Evolutionary conservation across 2,797 vertebrate genomes (phyloP).

Genomic region (Phrynocephalus vlangalii): DNA sequence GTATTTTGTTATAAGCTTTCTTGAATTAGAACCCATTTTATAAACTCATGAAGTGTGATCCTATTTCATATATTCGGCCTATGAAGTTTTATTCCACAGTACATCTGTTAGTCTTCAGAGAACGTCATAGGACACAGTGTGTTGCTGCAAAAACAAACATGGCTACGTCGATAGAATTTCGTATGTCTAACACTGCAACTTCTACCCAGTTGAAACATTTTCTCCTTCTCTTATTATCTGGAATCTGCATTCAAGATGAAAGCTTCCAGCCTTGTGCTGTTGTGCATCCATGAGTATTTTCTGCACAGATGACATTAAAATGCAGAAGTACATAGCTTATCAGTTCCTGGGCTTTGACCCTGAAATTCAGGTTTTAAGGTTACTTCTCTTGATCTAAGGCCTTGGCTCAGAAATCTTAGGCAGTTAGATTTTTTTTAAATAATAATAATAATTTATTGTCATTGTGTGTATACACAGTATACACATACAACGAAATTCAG

Average conservation of each 20-base stretch:
- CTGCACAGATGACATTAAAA: neutral
- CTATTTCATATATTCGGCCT: neutral
- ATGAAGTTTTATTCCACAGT: neutral
- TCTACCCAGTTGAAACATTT: neutral
- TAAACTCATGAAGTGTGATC: neutral
- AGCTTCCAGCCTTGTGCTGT: neutral
- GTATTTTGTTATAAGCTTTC: too few species aligned
- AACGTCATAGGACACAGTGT: neutral
- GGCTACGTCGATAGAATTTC: neutral
- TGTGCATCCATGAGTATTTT: neutral
- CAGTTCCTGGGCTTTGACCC: too few species aligned
- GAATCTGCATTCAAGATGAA: neutral
- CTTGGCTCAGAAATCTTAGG: too few species aligned
- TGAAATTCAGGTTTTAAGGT: too few species aligned
- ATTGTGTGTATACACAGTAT: too few species aligned
- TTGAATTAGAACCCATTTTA: neutral
- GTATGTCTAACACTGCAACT: neutral
- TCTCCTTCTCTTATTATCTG: neutral
- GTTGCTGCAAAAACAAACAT: neutral
- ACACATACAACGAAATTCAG: too few species aligned
- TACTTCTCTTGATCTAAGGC: too few species aligned
- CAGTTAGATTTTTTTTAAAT: too few species aligned
- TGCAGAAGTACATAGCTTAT: neutral
- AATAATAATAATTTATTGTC: too few species aligned
- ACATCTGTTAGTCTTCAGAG: neutral